Conservation (phyloP, 2,113 vertebrate genomes). For the Plecotus auritus region DNA sequence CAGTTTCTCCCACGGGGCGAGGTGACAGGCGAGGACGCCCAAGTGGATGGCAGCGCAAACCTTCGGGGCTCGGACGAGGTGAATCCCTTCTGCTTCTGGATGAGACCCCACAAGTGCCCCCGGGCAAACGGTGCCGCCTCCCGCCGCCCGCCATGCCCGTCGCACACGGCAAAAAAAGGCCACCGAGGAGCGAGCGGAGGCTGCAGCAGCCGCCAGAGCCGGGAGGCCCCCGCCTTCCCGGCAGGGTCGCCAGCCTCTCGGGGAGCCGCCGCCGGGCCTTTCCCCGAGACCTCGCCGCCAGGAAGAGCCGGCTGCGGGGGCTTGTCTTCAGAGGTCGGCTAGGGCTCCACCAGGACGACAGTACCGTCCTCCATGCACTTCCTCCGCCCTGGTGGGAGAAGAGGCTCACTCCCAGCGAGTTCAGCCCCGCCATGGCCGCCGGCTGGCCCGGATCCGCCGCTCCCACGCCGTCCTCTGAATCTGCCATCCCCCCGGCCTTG, state of each 20-base stretch:
- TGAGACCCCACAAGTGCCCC: conserved; percentile 91
- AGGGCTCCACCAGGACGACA: conserved; percentile 92
- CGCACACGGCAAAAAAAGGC: conserved; percentile 94
- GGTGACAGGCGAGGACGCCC: conserved; percentile 95
- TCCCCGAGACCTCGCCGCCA: background rate
- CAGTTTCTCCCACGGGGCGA: conserved; percentile 97
- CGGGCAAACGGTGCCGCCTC: conserved; percentile 94
- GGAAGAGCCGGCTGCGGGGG: background rate
- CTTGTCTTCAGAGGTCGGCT: conserved; percentile 79
- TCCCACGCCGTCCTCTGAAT: conserved; percentile 57
- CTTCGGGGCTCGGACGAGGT: conserved; percentile 88
- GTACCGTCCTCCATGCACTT: conserved; percentile 99
- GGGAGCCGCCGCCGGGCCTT: conserved; percentile 72
- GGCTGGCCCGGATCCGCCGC: background rate
- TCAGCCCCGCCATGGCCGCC: conserved; percentile 84
- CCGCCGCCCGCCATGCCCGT: conserved; percentile 93
- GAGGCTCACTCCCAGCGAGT: conserved; percentile 91
- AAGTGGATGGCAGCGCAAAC: conserved; percentile 93
- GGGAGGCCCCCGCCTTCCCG: conserved; percentile 59
- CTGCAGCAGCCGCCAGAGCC: conserved; percentile 56
- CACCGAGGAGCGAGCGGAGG: conserved; percentile 82
- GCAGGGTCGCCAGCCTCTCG: conserved; percentile 44
- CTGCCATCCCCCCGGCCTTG: background rate
- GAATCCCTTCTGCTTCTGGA: conserved; percentile 94
- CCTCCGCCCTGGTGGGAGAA: conserved; percentile 95